A percentile compares a stretch with the other conserved stretches of the same genome.
Conservation (phyloP, 2,797 vertebrate genomes). For the Acrossocheilus wenchowensis region DNA sequence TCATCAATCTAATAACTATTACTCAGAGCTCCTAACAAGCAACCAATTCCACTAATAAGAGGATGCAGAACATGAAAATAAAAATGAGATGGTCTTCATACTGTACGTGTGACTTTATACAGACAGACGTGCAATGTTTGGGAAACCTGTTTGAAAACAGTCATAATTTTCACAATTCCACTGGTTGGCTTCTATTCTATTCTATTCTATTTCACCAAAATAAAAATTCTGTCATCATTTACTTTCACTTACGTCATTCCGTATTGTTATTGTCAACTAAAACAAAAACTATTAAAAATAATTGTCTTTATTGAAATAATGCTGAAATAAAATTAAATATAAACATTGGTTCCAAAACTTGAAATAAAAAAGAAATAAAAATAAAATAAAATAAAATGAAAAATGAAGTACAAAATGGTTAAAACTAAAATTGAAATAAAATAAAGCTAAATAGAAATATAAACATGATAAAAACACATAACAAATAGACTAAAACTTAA, state of each 20-base stretch:
- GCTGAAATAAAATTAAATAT: neutral
- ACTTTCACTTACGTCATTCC: neutral
- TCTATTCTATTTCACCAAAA: neutral
- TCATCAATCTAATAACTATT: slow-evolving; percentile 56
- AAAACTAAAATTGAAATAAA: neutral
- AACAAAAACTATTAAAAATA: neutral
- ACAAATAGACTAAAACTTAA: neutral
- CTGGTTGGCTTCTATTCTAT: neutral
- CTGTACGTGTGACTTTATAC: neutral
- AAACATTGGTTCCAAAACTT: neutral
- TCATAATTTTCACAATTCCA: neutral
- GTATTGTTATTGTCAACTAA: neutral
- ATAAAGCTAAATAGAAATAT: neutral
- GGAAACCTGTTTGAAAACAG: neutral
- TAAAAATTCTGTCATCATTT: neutral
- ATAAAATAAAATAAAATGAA: neutral
- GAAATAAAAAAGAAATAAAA: neutral
- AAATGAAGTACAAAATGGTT: neutral
- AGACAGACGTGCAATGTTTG: neutral
- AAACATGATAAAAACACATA: neutral
- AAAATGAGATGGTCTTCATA: neutral
- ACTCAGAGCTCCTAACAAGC: slow-evolving; percentile 51
- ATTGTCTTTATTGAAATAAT: neutral
- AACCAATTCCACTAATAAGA: slow-evolving; percentile 30
- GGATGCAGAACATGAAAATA: neutral